Conservation (phyloP, 2,113 vertebrate species). For the Centropus unirufus region DNA sequence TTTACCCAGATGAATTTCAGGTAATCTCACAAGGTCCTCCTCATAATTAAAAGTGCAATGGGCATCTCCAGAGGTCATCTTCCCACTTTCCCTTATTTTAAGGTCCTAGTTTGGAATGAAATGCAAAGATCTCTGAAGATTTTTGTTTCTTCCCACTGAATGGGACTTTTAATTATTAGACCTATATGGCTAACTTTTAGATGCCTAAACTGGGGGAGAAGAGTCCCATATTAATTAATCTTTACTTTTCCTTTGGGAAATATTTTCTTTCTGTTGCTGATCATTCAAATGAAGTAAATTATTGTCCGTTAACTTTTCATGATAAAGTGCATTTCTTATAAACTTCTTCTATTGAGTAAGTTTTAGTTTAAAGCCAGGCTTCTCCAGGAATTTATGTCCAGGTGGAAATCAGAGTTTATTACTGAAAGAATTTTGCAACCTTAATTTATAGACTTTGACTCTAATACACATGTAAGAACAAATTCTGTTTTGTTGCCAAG, state of each 20-base stretch:
- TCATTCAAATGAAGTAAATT: neutral
- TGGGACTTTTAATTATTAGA: neutral
- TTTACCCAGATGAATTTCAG: neutral
- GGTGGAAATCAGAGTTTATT: slow-evolving; percentile 4
- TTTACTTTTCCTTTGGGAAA: neutral
- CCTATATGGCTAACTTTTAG: neutral
- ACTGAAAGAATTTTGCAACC: slow-evolving; percentile 9
- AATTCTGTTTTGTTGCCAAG: slow-evolving; percentile 67
- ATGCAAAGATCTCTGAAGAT: neutral
- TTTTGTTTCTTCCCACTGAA: neutral
- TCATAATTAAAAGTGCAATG: neutral
- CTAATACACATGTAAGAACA: slow-evolving; percentile 57
- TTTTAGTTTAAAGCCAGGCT: neutral
- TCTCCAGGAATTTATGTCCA: neutral
- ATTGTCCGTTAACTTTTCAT: neutral
- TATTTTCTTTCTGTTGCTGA: neutral
- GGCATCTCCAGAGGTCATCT: neutral
- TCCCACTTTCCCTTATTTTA: neutral
- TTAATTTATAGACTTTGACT: neutral
- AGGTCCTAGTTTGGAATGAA: neutral
- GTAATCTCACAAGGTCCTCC: neutral
- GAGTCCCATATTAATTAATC: neutral
- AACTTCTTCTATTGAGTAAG: neutral
- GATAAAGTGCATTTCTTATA: neutral
- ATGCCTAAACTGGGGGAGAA: neutral